Evolutionary conservation across 2,888 invertebrate genomes (phyloP).

Genomic region (Lapara coniferarum): DNA sequence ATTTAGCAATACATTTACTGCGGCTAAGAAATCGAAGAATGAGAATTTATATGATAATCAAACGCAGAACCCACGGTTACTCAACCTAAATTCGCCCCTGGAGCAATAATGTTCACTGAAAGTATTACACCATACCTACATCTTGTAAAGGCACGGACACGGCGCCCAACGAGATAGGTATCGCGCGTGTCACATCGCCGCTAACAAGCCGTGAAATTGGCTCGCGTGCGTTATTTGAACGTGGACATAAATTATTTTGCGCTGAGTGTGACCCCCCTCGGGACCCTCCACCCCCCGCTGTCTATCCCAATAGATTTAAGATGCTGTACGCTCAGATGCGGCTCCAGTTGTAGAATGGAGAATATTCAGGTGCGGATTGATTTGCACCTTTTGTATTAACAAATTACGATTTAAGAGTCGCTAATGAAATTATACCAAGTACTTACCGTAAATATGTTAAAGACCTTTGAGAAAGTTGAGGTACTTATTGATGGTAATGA

Average conservation of each 20-base stretch:
- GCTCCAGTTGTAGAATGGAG: not conserved
- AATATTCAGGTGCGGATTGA: not conserved
- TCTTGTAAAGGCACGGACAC: not conserved
- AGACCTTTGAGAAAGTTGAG: no score
- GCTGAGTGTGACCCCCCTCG: not conserved
- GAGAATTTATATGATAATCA: no score
- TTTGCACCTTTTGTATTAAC: not conserved
- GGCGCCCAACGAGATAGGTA: not conserved
- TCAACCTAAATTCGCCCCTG: not conserved
- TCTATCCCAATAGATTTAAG: constrained; percentile 3
- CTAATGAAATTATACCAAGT: not conserved
- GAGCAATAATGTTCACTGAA: no score
- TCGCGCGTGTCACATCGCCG: not conserved
- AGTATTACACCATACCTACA: not conserved
- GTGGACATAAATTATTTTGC: constrained; percentile 7
- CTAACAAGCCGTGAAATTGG: constrained; percentile 8
- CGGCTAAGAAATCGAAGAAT: no score
- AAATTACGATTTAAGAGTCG: not conserved
- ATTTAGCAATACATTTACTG: no score
- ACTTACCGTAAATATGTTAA: not conserved
- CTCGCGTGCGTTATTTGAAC: constrained; percentile 2
- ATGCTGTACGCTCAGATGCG: not conserved
- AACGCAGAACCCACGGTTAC: not conserved
- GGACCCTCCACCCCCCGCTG: not conserved
- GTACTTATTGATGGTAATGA: no score